Evolutionary conservation across 2,113 vertebrate genomes (phyloP).

Genomic region (Cricetomys ansorgei): DNA sequence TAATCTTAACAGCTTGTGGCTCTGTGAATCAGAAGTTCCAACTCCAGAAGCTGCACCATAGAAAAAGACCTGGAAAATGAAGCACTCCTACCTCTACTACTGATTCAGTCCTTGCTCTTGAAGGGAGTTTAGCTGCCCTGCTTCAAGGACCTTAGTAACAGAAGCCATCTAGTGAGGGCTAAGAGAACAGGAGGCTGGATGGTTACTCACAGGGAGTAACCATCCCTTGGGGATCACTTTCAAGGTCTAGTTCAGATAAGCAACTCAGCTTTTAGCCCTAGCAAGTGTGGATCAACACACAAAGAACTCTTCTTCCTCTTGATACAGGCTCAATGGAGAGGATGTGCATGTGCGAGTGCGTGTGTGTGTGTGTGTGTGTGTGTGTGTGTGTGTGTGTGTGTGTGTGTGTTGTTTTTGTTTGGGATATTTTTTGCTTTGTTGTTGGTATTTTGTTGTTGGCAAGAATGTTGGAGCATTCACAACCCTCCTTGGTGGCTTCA

Average conservation of each 20-base stretch:
- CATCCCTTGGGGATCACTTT: conserved; percentile 20
- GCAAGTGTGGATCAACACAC: background rate
- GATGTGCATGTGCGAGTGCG: too few relatives aligned
- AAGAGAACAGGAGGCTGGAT: conserved; percentile 18
- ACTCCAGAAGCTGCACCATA: background rate
- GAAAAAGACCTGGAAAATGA: background rate
- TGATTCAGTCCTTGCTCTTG: background rate
- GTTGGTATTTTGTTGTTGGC: conserved; percentile 29
- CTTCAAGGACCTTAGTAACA: conserved; percentile 57
- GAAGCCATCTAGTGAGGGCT: conserved; percentile 50
- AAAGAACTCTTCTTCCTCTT: background rate
- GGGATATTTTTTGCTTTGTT: background rate
- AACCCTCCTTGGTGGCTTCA: background rate
- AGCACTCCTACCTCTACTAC: too few relatives aligned
- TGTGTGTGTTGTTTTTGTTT: background rate
- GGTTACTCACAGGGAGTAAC: conserved; percentile 32
- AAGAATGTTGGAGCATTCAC: conserved; percentile 23
- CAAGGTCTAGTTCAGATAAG: conserved; percentile 59
- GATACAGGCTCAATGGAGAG: background rate
- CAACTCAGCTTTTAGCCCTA: conserved; percentile 41
- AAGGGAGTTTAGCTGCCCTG: conserved; percentile 55
- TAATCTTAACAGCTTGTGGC: background rate
- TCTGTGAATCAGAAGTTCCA: conserved; percentile 1
- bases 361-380: too few relatives aligned
- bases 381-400: background rate